Evolutionary conservation across 2,888 invertebrate species (phyloP).

Genomic region (Rhopalosiphum nymphaeae): DNA sequence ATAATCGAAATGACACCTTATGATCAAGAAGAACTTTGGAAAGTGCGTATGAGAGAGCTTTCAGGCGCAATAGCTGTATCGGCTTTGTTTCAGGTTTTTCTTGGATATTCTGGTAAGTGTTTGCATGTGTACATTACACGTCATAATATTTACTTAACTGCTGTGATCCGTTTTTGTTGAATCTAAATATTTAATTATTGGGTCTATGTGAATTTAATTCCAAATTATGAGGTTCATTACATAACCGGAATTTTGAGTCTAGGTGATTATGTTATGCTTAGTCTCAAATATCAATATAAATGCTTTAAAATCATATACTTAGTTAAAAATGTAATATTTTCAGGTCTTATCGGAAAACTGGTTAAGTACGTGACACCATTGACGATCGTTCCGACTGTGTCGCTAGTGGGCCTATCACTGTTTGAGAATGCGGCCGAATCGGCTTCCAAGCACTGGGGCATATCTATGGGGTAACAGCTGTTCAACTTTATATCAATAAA

Average conservation of each 20-base stretch:
- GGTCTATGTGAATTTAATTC: neutral
- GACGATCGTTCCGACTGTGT: slow-evolving; percentile 86
- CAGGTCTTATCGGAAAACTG: slow-evolving; percentile 81
- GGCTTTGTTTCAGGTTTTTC: slow-evolving; percentile 80
- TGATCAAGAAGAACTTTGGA: slow-evolving; percentile 78
- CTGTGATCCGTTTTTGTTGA: neutral
- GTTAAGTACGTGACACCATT: slow-evolving; percentile 84
- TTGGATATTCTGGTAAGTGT: slow-evolving; percentile 73
- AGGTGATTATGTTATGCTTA: neutral
- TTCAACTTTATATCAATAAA: neutral
- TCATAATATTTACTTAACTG: neutral
- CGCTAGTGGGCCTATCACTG: slow-evolving; percentile 84
- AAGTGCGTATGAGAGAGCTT: slow-evolving; percentile 81
- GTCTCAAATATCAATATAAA: no score
- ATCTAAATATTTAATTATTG: neutral
- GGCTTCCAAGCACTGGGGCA: slow-evolving; percentile 88
- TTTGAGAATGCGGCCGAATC: slow-evolving; percentile 85
- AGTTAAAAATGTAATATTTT: slow-evolving; percentile 52
- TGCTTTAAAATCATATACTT: neutral
- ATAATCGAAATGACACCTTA: slow-evolving; percentile 74
- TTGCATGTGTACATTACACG: neutral
- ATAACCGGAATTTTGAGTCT: neutral
- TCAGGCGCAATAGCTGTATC: slow-evolving; percentile 87
- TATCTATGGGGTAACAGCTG: slow-evolving; percentile 80
- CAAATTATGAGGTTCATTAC: neutral